These are phyloP conservation scores for Leucophenga varia DNA, from an alignment of 1,140 invertebrate species.

Conservation along the genomic window DNA sequence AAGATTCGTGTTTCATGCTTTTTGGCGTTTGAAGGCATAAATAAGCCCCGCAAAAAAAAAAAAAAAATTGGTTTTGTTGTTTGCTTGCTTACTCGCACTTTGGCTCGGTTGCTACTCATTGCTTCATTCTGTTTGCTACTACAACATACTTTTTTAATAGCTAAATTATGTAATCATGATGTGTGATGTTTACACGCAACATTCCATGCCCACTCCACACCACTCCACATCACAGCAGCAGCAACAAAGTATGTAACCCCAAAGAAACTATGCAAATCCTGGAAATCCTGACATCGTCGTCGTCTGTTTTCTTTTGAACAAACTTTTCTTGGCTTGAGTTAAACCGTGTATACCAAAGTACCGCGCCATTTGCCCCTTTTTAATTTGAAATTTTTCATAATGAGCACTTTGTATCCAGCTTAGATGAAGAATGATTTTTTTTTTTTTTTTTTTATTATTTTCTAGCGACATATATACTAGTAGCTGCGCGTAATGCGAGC, in stretches of 20 bases:
- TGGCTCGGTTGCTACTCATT: too few species aligned
- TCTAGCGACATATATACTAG: too few species aligned
- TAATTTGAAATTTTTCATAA: constrained; percentile 55
- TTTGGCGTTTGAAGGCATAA: constrained; percentile 51
- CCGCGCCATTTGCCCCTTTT: constrained; percentile 30
- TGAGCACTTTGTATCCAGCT: constrained; percentile 23
- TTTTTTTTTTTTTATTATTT: too few species aligned
- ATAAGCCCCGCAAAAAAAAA: constrained; percentile 34
- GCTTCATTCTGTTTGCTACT: constrained; percentile 1
- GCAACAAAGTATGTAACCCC: constrained; percentile 23
- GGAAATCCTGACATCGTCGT: background rate
- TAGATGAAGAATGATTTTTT: too few species aligned
- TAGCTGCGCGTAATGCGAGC: too few species aligned
- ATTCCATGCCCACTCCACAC: too few species aligned
- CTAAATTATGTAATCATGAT: constrained; percentile 55
- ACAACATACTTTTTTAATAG: constrained; percentile 44
- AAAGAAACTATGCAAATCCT: constrained; percentile 50
- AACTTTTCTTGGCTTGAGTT: constrained; percentile 32
- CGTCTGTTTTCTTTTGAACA: background rate
- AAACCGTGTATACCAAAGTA: too few species aligned
- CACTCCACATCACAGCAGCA: too few species aligned
- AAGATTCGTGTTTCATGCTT: too few species aligned
- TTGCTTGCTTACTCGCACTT: too few species aligned
- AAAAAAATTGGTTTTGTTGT: background rate
- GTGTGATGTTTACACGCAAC: constrained; percentile 44